phyloP scores from a whole-genome alignment of 2,888 invertebrate species.

The Hesperia comma region DNA sequence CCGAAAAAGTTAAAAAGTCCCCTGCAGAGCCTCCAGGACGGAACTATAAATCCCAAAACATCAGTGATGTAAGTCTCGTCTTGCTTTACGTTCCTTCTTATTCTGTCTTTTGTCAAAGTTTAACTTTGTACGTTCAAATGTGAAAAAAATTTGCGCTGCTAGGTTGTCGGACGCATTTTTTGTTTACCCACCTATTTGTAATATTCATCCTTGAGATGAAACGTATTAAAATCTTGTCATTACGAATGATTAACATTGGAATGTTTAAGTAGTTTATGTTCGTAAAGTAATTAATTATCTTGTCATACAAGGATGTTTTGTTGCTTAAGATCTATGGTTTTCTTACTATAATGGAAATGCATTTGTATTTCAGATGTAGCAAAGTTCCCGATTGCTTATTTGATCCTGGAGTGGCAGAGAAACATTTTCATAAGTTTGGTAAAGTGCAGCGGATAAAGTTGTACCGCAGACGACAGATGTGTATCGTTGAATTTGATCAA shows the following conservation, averaged over 20 bases:
- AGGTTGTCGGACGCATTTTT: background rate
- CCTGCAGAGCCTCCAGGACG: slow-evolving; percentile 56
- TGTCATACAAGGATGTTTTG: too few species aligned
- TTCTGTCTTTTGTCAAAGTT: slow-evolving; percentile 16
- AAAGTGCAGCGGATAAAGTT: slow-evolving; percentile 86
- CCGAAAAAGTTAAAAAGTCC: slow-evolving; percentile 65
- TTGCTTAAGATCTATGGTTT: too few species aligned
- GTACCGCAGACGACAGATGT: slow-evolving; percentile 85
- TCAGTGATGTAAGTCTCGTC: slow-evolving; percentile 71
- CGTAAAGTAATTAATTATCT: too few species aligned
- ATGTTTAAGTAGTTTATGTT: too few species aligned
- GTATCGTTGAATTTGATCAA: slow-evolving; percentile 88
- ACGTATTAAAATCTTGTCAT: too few species aligned
- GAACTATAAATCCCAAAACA: slow-evolving; percentile 62
- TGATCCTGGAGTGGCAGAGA: slow-evolving; percentile 83
- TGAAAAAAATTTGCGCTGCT: background rate
- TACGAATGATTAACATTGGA: too few species aligned
- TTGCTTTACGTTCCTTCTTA: slow-evolving; percentile 11
- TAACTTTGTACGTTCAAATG: background rate
- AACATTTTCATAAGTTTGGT: slow-evolving; percentile 89
- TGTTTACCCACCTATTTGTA: background rate
- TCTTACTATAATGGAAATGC: too few species aligned
- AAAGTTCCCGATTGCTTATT: slow-evolving; percentile 87
- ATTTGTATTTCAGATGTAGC: slow-evolving; percentile 77
- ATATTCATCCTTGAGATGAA: background rate